Base-by-base conservation (phyloP, 2,888 invertebrate genomes). In the Xanthia togata region DNA sequence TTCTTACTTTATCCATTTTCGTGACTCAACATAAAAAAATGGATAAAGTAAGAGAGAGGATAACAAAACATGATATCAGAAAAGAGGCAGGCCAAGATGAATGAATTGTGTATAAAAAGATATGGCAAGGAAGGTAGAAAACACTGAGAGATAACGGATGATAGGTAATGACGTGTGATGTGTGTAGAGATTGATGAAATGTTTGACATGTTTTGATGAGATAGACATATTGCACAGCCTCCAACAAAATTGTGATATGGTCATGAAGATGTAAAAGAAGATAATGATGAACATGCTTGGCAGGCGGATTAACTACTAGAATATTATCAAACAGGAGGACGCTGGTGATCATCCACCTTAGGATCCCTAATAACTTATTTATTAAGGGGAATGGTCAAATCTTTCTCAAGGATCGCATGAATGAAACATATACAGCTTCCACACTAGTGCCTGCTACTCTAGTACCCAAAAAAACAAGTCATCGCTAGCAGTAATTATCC, bases 71-170 rank as follows among this genome's bases (percentile, higher is more conserved):
- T 26, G 31, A 53, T 62, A 55, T 17, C 26, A 55, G 2, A 38
- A 65, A 62, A 62, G 50, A 77, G 76, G 76, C 55, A 78, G 76
- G 47, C 6, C 78, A 38, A 3, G 38, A 41, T n/a, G 20, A 3
- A 64, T 57, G 14, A 6, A 78, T 78, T 76, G 57, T 59, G 38
- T 20, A 20, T 68, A 47, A 59, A 11, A 31, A 77, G 35, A 75
- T 63, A 5, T 20, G 4, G n/a, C 9, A 78, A 63, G 26, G 63
- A 47, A 57, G 35, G 31, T 47, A n/a, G 41, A 77, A 47, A 44
- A 75, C 23, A 23, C 12, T 12, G 14, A 55, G 55, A 78, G 55
- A 78, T 76, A 65, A 38, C 41, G 6, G 0, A 55, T 47, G 78
- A 67, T 38, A 65, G 4, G n/a, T 59, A 59, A 20, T 20, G 74